phyloP scores from a whole-genome alignment of 1,140 invertebrate species.

The Gonioctena quinquepunctata region DNA sequence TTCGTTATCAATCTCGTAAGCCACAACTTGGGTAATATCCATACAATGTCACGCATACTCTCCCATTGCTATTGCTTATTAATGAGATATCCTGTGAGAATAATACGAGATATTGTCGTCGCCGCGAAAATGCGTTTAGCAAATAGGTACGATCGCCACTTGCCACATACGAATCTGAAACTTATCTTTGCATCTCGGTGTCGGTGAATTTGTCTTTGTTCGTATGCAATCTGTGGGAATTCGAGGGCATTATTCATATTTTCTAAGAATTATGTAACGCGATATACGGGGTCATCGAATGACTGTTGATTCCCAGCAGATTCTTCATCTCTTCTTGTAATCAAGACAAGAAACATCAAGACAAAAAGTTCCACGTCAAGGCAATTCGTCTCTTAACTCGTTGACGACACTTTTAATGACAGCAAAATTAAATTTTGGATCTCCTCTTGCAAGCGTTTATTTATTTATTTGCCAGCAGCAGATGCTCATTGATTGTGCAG shows the following conservation, averaged over 20 bases:
- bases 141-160: conserved; percentile 32
- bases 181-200: background rate
- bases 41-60: conserved; percentile 46
- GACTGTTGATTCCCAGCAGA: no score
- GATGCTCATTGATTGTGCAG: no score
- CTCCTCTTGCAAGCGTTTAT: no score
- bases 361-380: no score
- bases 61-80: conserved; percentile 44
- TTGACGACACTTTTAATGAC: no score
- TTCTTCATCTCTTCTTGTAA: no score
- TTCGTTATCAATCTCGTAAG: conserved; percentile 39
- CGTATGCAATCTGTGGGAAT: background rate
- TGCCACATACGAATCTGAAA: background rate
- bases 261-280: background rate
- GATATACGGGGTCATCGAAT: no score
- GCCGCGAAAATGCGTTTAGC: conserved; percentile 33
- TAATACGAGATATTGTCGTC: conserved; percentile 28
- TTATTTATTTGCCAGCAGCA: no score
- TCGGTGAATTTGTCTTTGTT: background rate
- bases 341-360: no score
- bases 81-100: conserved; percentile 35
- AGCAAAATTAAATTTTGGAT: no score
- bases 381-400: no score
- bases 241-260: background rate
- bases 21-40: conserved; percentile 38